These are phyloP conservation scores for Aleiodes testaceus DNA, from an alignment of 2,888 invertebrate genomes.

Conservation along the genomic window DNA sequence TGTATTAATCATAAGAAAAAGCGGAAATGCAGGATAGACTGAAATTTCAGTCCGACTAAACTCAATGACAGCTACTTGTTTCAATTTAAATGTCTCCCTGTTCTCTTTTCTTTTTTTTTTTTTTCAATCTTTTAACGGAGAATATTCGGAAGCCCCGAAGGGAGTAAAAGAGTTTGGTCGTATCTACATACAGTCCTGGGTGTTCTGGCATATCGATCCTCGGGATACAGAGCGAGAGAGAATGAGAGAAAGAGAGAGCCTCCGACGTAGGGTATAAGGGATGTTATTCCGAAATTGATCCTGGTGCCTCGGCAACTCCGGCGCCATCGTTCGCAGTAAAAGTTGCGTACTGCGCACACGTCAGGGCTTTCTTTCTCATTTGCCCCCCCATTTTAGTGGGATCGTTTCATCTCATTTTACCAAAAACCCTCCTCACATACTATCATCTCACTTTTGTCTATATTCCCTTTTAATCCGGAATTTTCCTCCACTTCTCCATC, in stretches of 20 bases:
- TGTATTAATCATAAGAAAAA: slow-evolving; percentile 48
- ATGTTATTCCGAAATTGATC: slow-evolving; percentile 72
- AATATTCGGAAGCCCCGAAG: slow-evolving; percentile 3
- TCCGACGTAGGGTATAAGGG: slow-evolving; percentile 54
- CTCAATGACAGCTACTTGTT: too few species aligned
- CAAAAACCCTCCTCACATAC: neutral
- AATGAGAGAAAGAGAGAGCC: too few species aligned
- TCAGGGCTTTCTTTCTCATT: slow-evolving; percentile 53
- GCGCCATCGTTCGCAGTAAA: slow-evolving; percentile 68
- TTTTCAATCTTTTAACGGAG: too few species aligned
- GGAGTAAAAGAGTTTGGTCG: slow-evolving; percentile 19
- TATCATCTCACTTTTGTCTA: slow-evolving; percentile 18
- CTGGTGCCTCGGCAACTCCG: slow-evolving; percentile 56
- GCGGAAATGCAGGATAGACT: too few species aligned
- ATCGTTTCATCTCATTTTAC: slow-evolving; percentile 39
- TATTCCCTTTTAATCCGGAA: slow-evolving; percentile 35
- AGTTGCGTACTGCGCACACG: slow-evolving; percentile 71
- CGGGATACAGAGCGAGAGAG: slow-evolving; percentile 5
- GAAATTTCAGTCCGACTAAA: too few species aligned
- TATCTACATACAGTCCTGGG: neutral
- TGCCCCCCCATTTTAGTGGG: slow-evolving; percentile 31
- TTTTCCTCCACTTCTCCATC: slow-evolving; percentile 17
- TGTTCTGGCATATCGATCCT: slow-evolving; percentile 13
- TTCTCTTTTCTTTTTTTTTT: neutral
- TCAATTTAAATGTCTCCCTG: too few species aligned